Conservation (phyloP, 1,140 invertebrate genomes). For the Drosophila parvula region DNA sequence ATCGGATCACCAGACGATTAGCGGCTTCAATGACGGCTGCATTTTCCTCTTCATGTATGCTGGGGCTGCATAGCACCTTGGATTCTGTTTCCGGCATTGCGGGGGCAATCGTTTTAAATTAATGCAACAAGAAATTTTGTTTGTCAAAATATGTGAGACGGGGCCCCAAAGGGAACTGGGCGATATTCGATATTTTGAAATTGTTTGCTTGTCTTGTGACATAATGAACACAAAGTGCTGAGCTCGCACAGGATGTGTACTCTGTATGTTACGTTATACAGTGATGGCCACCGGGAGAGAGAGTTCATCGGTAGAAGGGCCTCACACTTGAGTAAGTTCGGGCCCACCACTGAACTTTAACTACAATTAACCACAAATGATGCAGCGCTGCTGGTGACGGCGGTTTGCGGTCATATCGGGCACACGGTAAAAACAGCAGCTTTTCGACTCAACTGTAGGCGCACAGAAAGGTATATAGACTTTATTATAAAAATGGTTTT, state of each 20-base stretch:
- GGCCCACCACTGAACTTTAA: constrained; percentile 74
- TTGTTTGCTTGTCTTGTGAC: constrained; percentile 59
- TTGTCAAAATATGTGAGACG: constrained; percentile 30
- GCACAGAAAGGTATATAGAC: too few relatives aligned
- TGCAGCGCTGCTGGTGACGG: constrained; percentile 64
- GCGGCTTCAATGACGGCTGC: constrained; percentile 4
- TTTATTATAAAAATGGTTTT: too few relatives aligned
- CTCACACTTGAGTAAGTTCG: constrained; percentile 53
- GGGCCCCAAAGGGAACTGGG: not conserved
- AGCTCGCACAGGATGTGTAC: constrained; percentile 20
- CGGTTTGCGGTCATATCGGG: constrained; percentile 58
- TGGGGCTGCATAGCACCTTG: constrained; percentile 29
- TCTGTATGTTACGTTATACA: not conserved
- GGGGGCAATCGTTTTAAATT: constrained; percentile 15
- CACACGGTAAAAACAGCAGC: constrained; percentile 39
- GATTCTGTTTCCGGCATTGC: constrained; percentile 48
- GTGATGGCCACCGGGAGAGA: not conserved
- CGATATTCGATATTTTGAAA: constrained; percentile 39
- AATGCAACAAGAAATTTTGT: constrained; percentile 40
- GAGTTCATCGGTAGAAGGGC: constrained; percentile 6
- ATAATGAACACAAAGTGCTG: constrained; percentile 48
- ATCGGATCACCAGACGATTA: constrained; percentile 19
- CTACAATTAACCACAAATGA: constrained; percentile 79
- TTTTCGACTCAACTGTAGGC: not conserved
- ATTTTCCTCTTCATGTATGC: constrained; percentile 22